Evolutionary conservation across 1,140 invertebrate species (phyloP).

Genomic region (Cyrtorhinus lividipennis): DNA sequence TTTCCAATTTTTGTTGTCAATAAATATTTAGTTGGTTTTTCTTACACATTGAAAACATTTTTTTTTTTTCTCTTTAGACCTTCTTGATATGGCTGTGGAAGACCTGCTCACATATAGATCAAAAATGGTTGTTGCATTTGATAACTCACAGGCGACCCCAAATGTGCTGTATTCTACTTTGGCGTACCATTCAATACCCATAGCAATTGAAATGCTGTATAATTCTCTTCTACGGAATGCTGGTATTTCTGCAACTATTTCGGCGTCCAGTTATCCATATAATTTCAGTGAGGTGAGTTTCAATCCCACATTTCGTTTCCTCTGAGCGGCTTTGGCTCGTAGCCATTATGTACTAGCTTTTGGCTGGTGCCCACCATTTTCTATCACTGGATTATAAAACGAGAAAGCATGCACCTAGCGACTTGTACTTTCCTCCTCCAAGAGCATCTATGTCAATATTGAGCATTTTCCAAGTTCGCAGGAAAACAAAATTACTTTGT

Average conservation of each 20-base stretch:
- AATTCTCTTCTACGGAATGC: slow-evolving; percentile 26
- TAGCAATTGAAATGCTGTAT: slow-evolving; percentile 33
- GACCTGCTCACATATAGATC: slow-evolving; percentile 21
- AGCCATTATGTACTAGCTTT: too few relatives aligned
- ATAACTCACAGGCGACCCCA: slow-evolving; percentile 1
- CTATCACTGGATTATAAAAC: too few relatives aligned
- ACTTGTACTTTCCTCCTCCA: too few relatives aligned
- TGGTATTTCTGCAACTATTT: background rate
- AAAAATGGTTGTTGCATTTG: slow-evolving; percentile 21
- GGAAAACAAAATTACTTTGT: too few relatives aligned
- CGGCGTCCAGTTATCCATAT: background rate
- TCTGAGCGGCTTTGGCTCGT: too few relatives aligned
- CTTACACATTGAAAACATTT: too few relatives aligned
- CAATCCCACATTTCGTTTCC: too few relatives aligned
- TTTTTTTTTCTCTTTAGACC: background rate
- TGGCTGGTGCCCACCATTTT: too few relatives aligned
- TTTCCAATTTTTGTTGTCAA: too few relatives aligned
- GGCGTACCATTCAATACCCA: slow-evolving; percentile 34
- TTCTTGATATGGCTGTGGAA: slow-evolving; percentile 12
- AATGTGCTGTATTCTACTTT: slow-evolving; percentile 25
- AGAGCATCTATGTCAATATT: too few relatives aligned
- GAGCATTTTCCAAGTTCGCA: too few relatives aligned
- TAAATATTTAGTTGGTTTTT: background rate
- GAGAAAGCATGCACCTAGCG: too few relatives aligned
- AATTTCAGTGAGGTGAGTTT: background rate